Evolutionary conservation across 2,888 invertebrate genomes (phyloP), one percentile per base, ranked within the genome.

Genomic region (Aspidapion aeneum): DNA sequence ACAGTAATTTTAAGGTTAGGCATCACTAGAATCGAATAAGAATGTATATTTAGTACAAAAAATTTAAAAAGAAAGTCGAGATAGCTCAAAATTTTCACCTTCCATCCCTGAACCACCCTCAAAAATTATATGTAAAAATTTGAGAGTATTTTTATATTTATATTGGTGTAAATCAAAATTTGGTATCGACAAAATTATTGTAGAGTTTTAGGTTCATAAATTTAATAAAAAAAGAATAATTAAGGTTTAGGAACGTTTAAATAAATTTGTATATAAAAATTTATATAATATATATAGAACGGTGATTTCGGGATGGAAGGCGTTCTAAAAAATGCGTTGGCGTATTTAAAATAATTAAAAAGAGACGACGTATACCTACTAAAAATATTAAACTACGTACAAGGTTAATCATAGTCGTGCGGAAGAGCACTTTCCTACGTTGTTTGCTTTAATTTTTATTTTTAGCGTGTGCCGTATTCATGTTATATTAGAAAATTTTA

Each of bases 251-350:
- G 86, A 83, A 80, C 86, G 79, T 86, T 85, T 85, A 85, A 85
- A 85, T 80, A 75, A 86, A 86, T 85, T 85, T 87, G 87, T 87
- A 87, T 86, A 87, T 84, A 82, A 83, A 83, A 84, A 84, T 82
- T 83, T 83, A 84, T 84, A 84, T 83, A 82, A 82, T 83, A 83
- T 83, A 83, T 83, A 84, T 82, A 83, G 80, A 81, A 79, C 82
- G 79, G 77, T 71, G 74, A 70, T 77, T 76, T 72, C 77, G 77
- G 77, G 76, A 76, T 78, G 77, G 79, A 79, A 78, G 77, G 72
- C 68, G 64, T 65, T 72, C 73, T 73, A 71, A 75, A 73, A 74
- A 75, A 75, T 77, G 77, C 78, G 78, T 77, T 75, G 75, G 73
- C 70, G 72, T 72, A 73, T 75, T n/a, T n/a, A n/a, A n/a, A n/a